These are phyloP conservation scores for Phoxinus dragarum DNA, from an alignment of 2,797 vertebrate genomes.

Conservation along the genomic window DNA sequence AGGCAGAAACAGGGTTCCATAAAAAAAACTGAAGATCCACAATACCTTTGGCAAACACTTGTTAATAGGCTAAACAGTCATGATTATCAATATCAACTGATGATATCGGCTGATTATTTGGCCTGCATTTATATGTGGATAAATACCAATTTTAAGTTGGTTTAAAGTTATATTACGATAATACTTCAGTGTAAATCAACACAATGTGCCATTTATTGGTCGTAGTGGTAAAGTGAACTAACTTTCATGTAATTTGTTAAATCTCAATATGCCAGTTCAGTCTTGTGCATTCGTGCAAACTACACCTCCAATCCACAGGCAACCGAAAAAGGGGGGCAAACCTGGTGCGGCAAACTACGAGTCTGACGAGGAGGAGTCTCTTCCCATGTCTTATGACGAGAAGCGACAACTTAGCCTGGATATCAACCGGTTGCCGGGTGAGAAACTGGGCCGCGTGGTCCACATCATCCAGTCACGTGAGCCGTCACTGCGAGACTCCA, in stretches of 20 bases:
- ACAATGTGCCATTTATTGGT: background rate
- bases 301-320: conserved; percentile 73
- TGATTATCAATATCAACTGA: background rate
- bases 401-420: conserved; percentile 96
- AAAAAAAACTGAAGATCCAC: background rate
- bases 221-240: background rate
- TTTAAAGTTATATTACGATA: background rate
- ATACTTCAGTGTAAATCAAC: background rate
- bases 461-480: conserved; percentile 97
- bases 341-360: conserved; percentile 83
- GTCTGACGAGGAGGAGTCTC: conserved; percentile 90
- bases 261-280: background rate
- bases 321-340: conserved; percentile 90
- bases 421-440: conserved; percentile 94
- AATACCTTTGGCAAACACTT: background rate
- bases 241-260: background rate
- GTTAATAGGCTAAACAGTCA: background rate
- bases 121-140: background rate
- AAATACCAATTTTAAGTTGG: background rate
- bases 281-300: conserved; percentile 4
- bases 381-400: conserved; percentile 97
- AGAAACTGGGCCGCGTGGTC: conserved; percentile 95
- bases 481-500: conserved; percentile 95
- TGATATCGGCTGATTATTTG: background rate
- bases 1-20: background rate